These are phyloP conservation scores for Priocnemis perturbator DNA, from an alignment of 2,888 invertebrate species.

Conservation along the genomic window DNA sequence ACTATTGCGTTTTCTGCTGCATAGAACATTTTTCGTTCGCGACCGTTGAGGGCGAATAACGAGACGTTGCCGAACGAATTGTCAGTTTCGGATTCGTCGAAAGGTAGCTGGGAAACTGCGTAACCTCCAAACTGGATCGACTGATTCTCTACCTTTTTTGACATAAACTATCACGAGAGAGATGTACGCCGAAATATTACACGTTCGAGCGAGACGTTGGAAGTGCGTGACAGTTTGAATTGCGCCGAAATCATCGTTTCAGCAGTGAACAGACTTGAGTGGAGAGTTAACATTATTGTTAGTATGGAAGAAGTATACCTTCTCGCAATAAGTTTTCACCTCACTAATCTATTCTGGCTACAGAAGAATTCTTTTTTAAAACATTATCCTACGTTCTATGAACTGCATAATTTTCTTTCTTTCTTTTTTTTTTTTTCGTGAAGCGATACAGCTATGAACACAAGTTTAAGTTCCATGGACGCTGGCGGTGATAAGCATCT, in stretches of 20 bases:
- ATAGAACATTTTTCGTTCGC: neutral
- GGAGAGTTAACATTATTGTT: neutral
- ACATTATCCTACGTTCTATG: neutral
- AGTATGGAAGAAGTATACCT: neutral
- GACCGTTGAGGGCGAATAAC: neutral
- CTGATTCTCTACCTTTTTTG: conserved; percentile 4
- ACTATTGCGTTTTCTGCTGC: conserved; percentile 16
- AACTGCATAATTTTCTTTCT: too few relatives aligned
- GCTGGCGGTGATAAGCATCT: conserved; percentile 65
- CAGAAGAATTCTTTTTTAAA: neutral
- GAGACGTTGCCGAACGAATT: neutral
- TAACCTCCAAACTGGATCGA: conserved; percentile 30
- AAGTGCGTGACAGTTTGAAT: neutral
- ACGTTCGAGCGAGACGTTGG: neutral
- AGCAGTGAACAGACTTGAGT: too few relatives aligned
- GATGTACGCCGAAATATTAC: neutral
- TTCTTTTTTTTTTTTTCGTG: neutral
- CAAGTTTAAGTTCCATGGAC: conserved; percentile 57
- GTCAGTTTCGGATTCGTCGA: conserved; percentile 2
- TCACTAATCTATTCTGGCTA: neutral
- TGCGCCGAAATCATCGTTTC: neutral
- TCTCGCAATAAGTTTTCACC: neutral
- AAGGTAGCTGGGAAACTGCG: neutral
- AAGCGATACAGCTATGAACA: conserved; percentile 54
- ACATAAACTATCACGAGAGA: conserved; percentile 19